phyloP scores from a whole-genome alignment of 2,113 vertebrate species.

The Syngnathus typhle region DNA sequence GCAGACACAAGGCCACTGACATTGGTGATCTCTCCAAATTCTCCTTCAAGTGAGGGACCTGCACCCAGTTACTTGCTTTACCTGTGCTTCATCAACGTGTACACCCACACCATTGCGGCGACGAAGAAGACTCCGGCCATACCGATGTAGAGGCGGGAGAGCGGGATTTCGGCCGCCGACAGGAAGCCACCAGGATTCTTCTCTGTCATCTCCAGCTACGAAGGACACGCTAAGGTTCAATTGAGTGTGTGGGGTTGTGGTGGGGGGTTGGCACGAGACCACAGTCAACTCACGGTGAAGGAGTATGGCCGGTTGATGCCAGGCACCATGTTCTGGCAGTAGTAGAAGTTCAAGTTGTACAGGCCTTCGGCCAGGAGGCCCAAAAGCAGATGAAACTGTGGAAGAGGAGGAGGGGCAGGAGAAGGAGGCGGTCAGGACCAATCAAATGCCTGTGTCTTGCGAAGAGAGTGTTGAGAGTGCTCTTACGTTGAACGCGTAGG shows the following conservation, averaged over 20 bases:
- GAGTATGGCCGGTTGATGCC: conserved; percentile 45
- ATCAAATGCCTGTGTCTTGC: neutral
- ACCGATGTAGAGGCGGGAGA: conserved; percentile 76
- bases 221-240: neutral
- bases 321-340: conserved; percentile 54
- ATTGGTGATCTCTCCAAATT: neutral
- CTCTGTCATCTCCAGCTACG: conserved; percentile 74
- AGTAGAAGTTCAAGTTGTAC: conserved; percentile 80
- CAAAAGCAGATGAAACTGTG: conserved; percentile 70
- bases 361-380: conserved; percentile 66
- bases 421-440: neutral
- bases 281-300: conserved; percentile 62
- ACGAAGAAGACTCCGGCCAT: conserved; percentile 78
- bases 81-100: conserved; percentile 77
- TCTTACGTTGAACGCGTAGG: conserved; percentile 78
- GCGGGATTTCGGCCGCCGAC: conserved; percentile 76
- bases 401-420: neutral
- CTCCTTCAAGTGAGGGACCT: neutral
- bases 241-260: neutral
- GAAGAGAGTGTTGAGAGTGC: neutral
- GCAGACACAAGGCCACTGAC: conserved; percentile 3
- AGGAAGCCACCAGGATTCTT: conserved; percentile 72
- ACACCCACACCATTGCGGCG: conserved; percentile 74
- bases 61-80: conserved; percentile 34
- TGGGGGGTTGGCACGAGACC: neutral